A percentile compares a stretch with the other conserved stretches of the same genome.
phyloP scores from a whole-genome alignment of 2,113 vertebrate species.

The Redunca redunca region DNA sequence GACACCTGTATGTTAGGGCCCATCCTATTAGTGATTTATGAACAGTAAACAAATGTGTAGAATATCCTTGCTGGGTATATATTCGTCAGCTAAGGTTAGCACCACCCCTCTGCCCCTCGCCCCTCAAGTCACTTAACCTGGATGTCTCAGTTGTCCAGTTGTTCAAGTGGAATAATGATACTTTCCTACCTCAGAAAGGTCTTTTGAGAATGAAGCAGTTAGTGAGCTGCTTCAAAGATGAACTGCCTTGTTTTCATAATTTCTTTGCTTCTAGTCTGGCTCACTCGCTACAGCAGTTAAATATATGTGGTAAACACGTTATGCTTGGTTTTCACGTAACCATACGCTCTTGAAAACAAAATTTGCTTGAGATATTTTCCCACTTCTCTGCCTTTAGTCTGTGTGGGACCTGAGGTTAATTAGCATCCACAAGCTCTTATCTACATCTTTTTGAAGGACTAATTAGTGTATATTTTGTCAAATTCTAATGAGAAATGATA shows the following conservation, averaged over 20 bases:
- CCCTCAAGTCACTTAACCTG: neutral
- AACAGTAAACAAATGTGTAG: neutral
- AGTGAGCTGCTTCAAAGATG: neutral
- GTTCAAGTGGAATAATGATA: neutral
- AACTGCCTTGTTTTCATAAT: neutral
- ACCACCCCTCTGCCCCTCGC: neutral
- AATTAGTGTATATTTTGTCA: conserved; percentile 58
- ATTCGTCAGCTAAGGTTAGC: neutral
- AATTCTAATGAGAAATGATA: conserved; percentile 55
- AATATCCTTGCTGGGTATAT: neutral
- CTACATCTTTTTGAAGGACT: conserved; percentile 25
- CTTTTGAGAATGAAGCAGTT: conserved; percentile 2
- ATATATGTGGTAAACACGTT: neutral
- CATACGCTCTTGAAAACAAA: conserved; percentile 37
- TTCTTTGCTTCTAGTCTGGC: neutral
- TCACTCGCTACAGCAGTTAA: neutral
- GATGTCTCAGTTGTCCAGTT: neutral
- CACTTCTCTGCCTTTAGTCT: conserved; percentile 19
- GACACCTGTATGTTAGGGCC: neutral
- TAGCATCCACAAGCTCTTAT: conserved; percentile 39
- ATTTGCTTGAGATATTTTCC: conserved; percentile 51
- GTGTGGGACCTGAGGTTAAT: conserved; percentile 29
- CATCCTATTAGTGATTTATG: neutral
- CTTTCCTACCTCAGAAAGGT: neutral
- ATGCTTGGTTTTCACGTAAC: conserved; percentile 16